phyloP scores from a whole-genome alignment of 37 sponge, comb jelly and placozoan genomes.

The Bolinopsis microptera region DNA sequence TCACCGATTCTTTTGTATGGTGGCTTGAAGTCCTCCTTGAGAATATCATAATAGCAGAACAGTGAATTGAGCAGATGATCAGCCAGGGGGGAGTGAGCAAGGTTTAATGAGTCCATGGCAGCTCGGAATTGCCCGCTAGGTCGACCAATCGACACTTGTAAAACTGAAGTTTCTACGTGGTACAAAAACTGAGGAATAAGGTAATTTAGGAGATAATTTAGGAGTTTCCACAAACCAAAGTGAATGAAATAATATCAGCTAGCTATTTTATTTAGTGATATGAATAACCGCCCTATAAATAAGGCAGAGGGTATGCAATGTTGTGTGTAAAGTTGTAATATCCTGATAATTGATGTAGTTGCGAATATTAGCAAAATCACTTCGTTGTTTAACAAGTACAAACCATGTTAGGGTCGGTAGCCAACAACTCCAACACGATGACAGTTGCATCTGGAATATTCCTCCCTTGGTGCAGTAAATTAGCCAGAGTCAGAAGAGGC shows the following conservation, averaged over 20 bases:
- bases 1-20: background rate
- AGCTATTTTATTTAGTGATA: no score
- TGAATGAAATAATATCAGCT: background rate
- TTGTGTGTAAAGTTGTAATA: no score
- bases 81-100: slow-evolving; percentile 4
- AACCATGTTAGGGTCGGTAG: slow-evolving; percentile 20
- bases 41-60: slow-evolving; percentile 37
- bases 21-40: background rate
- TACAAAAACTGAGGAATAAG: slow-evolving; percentile 8
- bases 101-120: slow-evolving; percentile 21
- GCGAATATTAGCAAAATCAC: no score
- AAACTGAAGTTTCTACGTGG: background rate
- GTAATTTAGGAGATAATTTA: no score
- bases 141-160: background rate
- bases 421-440: slow-evolving; percentile 24
- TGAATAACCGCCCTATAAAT: no score
- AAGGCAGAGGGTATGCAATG: no score
- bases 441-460: background rate
- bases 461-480: slow-evolving; percentile 24
- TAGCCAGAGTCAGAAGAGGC: slow-evolving; percentile 46
- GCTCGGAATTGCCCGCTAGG: slow-evolving; percentile 2
- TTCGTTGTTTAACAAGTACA: no score
- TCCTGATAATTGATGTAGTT: no score
- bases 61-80: slow-evolving; percentile 44
- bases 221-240: background rate